Percentiles rank a stretch among this genome's conserved stretches.
Conservation (phyloP, 2,113 vertebrate species). For the Alethe castanea region DNA sequence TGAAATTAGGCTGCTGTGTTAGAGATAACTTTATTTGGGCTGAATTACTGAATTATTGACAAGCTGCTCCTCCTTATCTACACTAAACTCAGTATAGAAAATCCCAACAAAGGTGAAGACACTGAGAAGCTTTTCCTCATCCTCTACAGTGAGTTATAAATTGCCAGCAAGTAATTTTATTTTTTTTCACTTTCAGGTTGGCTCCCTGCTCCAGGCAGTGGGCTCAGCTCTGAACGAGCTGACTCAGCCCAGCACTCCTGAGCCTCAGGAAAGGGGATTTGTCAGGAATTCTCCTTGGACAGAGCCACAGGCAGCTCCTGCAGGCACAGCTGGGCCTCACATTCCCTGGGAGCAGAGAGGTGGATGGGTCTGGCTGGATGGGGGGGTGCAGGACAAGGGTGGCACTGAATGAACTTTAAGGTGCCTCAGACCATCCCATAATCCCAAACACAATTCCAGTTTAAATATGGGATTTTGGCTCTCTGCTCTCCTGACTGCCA, state of each 20-base stretch:
- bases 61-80: not conserved
- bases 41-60: not conserved
- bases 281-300: not conserved
- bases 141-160: not conserved
- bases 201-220: too few relatives aligned
- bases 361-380: not conserved
- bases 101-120: not conserved
- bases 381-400: too few relatives aligned
- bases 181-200: not conserved
- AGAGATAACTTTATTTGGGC: not conserved
- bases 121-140: not conserved
- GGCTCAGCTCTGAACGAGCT: too few relatives aligned
- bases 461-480: too few relatives aligned
- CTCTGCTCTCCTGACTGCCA: too few relatives aligned
- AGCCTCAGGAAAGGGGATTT: too few relatives aligned
- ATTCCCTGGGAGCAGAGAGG: not conserved
- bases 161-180: not conserved
- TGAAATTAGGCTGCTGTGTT: not conserved
- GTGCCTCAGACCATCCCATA: too few relatives aligned
- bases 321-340: not conserved
- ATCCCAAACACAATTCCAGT: too few relatives aligned
- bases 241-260: too few relatives aligned
- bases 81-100: not conserved
- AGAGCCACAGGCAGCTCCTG: not conserved
- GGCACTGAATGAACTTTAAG: too few relatives aligned